phyloP scores from a whole-genome alignment of 1,140 invertebrate genomes.

The Drosophila micromelanica region DNA sequence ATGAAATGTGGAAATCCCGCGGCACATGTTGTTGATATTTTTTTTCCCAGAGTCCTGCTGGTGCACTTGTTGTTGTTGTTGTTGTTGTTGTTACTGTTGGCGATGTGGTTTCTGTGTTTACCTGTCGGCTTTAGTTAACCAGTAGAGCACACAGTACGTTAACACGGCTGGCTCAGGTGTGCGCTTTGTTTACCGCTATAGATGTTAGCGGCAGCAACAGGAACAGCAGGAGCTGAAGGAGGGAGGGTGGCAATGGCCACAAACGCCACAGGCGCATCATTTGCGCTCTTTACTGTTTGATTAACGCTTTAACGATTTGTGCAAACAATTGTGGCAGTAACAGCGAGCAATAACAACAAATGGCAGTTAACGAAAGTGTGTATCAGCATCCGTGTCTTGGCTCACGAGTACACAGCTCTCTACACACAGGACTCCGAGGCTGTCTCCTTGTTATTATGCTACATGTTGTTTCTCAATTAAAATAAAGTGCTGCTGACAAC shows the following conservation, averaged over 20 bases:
- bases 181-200: conserved; percentile 49
- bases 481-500: conserved; percentile 21
- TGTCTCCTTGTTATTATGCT: conserved; percentile 6
- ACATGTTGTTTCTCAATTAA: conserved; percentile 47
- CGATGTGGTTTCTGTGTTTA: conserved; percentile 33
- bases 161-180: conserved; percentile 37
- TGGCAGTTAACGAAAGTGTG: conserved; percentile 22
- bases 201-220: conserved; percentile 13
- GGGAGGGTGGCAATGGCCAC: neutral
- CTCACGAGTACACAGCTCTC: conserved; percentile 3
- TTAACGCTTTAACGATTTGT: conserved; percentile 80
- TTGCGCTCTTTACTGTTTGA: conserved; percentile 77
- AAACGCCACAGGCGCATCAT: conserved; percentile 55
- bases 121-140: conserved; percentile 60
- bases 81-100: conserved; percentile 16
- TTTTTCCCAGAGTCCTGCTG: neutral
- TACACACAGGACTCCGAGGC: neutral
- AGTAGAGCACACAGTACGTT: conserved; percentile 45
- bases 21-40: conserved; percentile 31
- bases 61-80: conserved; percentile 16
- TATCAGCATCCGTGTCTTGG: conserved; percentile 10
- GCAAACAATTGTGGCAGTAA: conserved; percentile 73
- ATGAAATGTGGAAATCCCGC: conserved; percentile 45
- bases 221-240: neutral
- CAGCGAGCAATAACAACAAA: conserved; percentile 31